Evolutionary conservation across 2,888 invertebrate genomes (phyloP), one percentile per base, ranked within the genome.

Genomic region (Ornithoptera priamus): DNA sequence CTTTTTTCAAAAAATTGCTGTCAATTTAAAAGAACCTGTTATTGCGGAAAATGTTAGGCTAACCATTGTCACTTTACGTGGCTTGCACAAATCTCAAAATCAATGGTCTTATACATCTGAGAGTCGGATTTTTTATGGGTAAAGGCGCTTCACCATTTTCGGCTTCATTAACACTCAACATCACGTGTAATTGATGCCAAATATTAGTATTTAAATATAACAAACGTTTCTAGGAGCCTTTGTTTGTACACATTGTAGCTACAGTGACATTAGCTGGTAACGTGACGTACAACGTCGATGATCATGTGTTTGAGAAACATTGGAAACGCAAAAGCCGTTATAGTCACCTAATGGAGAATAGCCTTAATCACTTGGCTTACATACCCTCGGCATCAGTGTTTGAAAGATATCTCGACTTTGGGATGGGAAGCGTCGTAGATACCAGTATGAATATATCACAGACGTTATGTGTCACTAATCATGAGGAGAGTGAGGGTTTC

Each of bases 281-380:
- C 72, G 83, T 87, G 0, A 71, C 85, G 60, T 85, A 82, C 70
- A 82, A 83, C 68, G 78, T 83, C 18, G 77, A 83, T 50, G 86
- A 90, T 30, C 90, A 92, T 68, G 73, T 83, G 1, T 89, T 88
- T 71, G 84, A 84, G 60, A 89, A 80, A 72, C 80, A 77, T 72
- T 87, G 82, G 81, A 86, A 83, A 72, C 79, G 78, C 8, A 87
- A 85, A 71, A 80, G 81, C 71, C 84, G 85, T 22, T 84, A 70
- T n/a, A 73, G 81, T 7, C 88, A 89, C 72, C 77, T 91, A 2
- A 90, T 93, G 91, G 89, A 92, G 75, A 92, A 92, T 72, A 90
- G 90, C 71, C 78, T 93, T 0, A 89, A 85, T 57, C 80, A 86
- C 57, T 76, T 92, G 65, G 77, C 74, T 18, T 81, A 86, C 68